phyloP scores from a whole-genome alignment of 2,797 vertebrate species.

The Cossypha polioptera region DNA sequence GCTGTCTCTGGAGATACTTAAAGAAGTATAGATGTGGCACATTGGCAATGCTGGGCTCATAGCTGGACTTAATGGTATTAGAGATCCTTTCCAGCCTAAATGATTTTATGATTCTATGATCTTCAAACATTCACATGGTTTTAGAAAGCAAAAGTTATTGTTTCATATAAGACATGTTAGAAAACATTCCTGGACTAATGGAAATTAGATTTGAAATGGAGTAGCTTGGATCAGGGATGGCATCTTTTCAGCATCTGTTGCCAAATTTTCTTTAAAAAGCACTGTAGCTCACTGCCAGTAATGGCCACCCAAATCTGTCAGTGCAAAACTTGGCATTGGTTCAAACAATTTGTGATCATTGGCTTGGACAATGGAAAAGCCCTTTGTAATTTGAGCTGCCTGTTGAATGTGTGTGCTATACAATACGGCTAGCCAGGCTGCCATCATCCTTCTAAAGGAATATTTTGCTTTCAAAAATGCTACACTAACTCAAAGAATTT shows the following conservation, averaged over 20 bases:
- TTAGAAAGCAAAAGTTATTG: not conserved
- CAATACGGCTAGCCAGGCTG: not conserved
- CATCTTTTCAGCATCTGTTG: not conserved
- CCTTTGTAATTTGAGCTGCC: constrained; percentile 26
- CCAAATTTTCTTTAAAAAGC: not conserved
- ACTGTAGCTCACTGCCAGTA: not conserved
- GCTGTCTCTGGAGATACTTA: not conserved
- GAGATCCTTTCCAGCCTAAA: not conserved
- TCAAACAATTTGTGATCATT: not conserved
- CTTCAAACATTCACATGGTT: not conserved
- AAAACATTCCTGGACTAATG: not conserved
- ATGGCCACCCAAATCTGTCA: not conserved
- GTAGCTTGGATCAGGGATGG: not conserved
- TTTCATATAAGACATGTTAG: not conserved
- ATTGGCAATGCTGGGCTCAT: not conserved
- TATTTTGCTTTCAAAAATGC: not conserved
- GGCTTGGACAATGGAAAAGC: not conserved
- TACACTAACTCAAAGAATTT: not conserved
- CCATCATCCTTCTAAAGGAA: not conserved
- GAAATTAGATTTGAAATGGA: not conserved
- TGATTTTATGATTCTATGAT: not conserved
- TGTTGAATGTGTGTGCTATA: not conserved
- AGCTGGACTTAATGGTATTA: not conserved
- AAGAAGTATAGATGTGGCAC: not conserved
- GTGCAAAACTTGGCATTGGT: not conserved